Conservation (phyloP, 2,888 invertebrate species). For the Leptopilina drosophilae region DNA sequence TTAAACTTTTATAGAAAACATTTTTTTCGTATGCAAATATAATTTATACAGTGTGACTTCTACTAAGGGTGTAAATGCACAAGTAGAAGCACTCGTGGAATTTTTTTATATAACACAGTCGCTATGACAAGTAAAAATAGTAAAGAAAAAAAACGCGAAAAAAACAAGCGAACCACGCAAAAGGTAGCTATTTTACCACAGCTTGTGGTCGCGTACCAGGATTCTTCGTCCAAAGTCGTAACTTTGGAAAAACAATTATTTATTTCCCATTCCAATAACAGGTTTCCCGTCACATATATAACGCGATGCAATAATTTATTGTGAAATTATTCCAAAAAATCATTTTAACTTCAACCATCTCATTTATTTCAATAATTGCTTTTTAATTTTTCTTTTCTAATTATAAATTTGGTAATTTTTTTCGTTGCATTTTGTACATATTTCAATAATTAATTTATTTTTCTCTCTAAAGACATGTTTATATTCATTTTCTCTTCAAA, state of each 20-base stretch:
- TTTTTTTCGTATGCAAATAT: slow-evolving; percentile 10
- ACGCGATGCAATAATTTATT: slow-evolving; percentile 25
- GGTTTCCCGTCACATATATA: slow-evolving; percentile 4
- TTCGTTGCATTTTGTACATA: no score
- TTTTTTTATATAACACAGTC: slow-evolving; percentile 17
- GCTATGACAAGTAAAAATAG: neutral
- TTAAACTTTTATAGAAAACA: neutral
- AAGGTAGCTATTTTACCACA: slow-evolving; percentile 38
- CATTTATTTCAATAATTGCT: neutral
- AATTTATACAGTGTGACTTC: slow-evolving; percentile 36
- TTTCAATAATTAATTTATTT: no score
- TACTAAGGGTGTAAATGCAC: slow-evolving; percentile 25
- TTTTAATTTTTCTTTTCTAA: neutral
- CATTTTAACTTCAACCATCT: no score
- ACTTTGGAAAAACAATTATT: slow-evolving; percentile 29
- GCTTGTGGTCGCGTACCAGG: slow-evolving; percentile 27
- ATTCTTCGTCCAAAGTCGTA: slow-evolving; percentile 17
- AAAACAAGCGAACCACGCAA: slow-evolving; percentile 22
- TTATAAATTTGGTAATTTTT: no score
- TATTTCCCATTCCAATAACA: slow-evolving; percentile 23
- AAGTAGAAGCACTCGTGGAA: slow-evolving; percentile 1
- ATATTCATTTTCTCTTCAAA: no score
- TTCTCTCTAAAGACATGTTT: no score
- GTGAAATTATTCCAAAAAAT: neutral
- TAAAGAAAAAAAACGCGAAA: neutral